Evolutionary conservation across 2,888 invertebrate species (phyloP).

Genomic region (Ommatoiulus sabulosus): DNA sequence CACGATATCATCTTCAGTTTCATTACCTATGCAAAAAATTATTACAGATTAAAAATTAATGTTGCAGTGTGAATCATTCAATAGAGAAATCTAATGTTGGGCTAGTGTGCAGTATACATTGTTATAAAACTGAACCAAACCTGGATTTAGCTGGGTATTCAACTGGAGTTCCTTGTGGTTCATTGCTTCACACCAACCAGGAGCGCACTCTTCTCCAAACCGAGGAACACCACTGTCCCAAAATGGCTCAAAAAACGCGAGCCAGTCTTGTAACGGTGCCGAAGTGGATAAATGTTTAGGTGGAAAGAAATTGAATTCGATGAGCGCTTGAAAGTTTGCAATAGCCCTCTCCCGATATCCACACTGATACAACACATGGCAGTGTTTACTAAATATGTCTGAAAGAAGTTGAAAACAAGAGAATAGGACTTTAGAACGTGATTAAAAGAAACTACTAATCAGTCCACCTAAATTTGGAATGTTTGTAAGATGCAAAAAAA

Average conservation of each 20-base stretch:
- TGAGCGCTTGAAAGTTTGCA: slow-evolving; percentile 67
- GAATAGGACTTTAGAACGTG: no score
- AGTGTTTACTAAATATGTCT: slow-evolving; percentile 67
- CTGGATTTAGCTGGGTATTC: not conserved
- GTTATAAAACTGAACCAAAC: not conserved
- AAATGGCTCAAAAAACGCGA: slow-evolving; percentile 67
- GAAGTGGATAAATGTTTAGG: slow-evolving; percentile 62
- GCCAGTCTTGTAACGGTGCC: slow-evolving; percentile 62
- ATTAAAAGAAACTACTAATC: no score
- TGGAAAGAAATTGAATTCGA: slow-evolving; percentile 68
- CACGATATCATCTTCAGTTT: slow-evolving; percentile 62
- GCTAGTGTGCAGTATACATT: not conserved
- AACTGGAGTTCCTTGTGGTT: slow-evolving; percentile 48
- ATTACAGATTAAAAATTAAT: no score
- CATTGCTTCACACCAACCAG: slow-evolving; percentile 66
- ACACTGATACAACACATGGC: slow-evolving; percentile 65
- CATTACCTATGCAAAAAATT: not conserved
- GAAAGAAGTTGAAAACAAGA: slow-evolving; percentile 58
- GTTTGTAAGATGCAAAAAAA: no score
- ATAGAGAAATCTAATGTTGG: no score
- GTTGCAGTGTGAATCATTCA: no score
- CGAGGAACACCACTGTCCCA: slow-evolving; percentile 68
- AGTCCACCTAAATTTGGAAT: no score
- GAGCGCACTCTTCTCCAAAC: slow-evolving; percentile 67
- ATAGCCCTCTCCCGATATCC: slow-evolving; percentile 68